A percentile compares a stretch with the other conserved stretches of the same genome.
These are phyloP conservation scores for Lipophrys pholis DNA, from an alignment of 2,113 vertebrate genomes.

Conservation along the genomic window DNA sequence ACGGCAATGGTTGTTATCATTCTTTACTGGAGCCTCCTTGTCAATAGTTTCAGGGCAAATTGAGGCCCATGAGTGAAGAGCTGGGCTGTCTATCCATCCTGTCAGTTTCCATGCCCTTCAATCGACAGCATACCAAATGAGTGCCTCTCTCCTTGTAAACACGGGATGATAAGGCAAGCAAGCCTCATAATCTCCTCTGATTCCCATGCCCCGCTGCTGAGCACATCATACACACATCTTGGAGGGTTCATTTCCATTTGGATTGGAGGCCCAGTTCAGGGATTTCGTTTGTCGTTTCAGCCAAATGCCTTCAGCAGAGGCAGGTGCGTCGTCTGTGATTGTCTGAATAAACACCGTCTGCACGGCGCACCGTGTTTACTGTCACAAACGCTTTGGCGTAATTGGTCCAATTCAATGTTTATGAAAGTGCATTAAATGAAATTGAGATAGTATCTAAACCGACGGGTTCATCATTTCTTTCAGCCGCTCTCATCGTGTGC, in stretches of 20 bases:
- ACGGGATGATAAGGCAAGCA: conserved; percentile 61
- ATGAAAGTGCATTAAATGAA: conserved; percentile 39
- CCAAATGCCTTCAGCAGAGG: conserved; percentile 44
- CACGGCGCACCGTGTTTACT: conserved; percentile 40
- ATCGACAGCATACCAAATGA: conserved; percentile 49
- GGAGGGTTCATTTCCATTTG: conserved; percentile 54
- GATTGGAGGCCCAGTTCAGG: conserved; percentile 46
- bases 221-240: conserved; percentile 45
- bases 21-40: conserved; percentile 27
- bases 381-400: conserved; percentile 29
- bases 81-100: conserved; percentile 35
- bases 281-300: conserved; percentile 59
- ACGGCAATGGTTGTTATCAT: conserved; percentile 37
- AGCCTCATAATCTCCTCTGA: conserved; percentile 62
- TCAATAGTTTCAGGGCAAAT: conserved; percentile 54
- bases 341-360: conserved; percentile 44
- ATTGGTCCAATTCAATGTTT: conserved; percentile 37
- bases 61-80: conserved; percentile 30
- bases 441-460: conserved; percentile 27
- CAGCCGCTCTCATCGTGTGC: conserved; percentile 8
- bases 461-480: conserved; percentile 25
- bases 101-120: conserved; percentile 57
- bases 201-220: conserved; percentile 28
- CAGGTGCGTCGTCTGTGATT: conserved; percentile 48
- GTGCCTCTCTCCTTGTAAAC: conserved; percentile 63